These are phyloP conservation scores for Andrena trimmerana DNA, from an alignment of 2,888 invertebrate species.

Conservation along the genomic window DNA sequence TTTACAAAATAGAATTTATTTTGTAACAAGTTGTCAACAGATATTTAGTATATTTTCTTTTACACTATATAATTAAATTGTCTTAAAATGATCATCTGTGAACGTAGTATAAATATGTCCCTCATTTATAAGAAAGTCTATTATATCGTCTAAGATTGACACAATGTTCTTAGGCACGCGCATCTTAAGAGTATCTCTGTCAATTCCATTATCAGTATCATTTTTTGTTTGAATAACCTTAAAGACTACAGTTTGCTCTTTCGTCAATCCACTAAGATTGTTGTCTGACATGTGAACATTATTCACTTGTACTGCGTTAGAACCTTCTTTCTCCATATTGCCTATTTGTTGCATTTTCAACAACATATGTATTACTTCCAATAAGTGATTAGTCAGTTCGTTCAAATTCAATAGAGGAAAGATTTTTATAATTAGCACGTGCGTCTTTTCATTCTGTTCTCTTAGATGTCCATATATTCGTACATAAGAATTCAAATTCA, in stretches of 20 bases:
- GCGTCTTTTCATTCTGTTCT: constrained; percentile 87
- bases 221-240: constrained; percentile 74
- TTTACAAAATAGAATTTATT: too few species aligned
- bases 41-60: neutral
- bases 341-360: constrained; percentile 86
- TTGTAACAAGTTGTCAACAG: too few species aligned
- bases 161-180: constrained; percentile 70
- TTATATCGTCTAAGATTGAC: constrained; percentile 84
- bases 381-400: constrained; percentile 89
- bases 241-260: constrained; percentile 76
- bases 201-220: constrained; percentile 76
- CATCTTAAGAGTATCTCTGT: constrained; percentile 71
- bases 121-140: constrained; percentile 90
- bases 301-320: too few species aligned
- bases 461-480: constrained; percentile 89
- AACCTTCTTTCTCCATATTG: constrained; percentile 50
- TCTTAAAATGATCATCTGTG: constrained; percentile 90
- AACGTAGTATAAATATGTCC: constrained; percentile 93
- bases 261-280: constrained; percentile 71
- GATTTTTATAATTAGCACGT: constrained; percentile 89
- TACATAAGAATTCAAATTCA: constrained; percentile 85
- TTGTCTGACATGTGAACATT: neutral
- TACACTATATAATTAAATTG: constrained; percentile 72
- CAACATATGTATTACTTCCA: constrained; percentile 89
- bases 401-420: constrained; percentile 88